Evolutionary conservation across 1,140 invertebrate species (phyloP).

Genomic region (Drosophila navojoa): DNA sequence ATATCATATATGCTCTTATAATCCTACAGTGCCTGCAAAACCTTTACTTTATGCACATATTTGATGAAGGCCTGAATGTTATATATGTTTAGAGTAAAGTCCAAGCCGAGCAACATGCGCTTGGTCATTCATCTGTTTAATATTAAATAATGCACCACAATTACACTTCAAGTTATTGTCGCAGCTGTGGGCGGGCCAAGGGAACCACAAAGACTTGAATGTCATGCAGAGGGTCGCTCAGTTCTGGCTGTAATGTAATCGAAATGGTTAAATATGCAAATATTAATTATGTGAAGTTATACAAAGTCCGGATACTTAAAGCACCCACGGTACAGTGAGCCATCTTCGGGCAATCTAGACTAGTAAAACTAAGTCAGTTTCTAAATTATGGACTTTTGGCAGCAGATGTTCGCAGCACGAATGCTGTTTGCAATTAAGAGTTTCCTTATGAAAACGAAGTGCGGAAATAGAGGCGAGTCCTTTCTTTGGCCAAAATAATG

Average conservation of each 20-base stretch:
- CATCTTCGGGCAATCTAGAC: not conserved
- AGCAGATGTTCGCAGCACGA: constrained; percentile 23
- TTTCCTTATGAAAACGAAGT: constrained; percentile 19
- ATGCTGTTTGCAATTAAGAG: constrained; percentile 37
- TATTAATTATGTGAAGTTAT: constrained; percentile 24
- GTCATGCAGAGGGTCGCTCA: constrained; percentile 2
- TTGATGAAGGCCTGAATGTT: no score
- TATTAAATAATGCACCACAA: constrained; percentile 2
- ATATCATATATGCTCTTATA: no score
- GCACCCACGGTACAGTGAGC: not conserved
- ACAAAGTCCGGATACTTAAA: not conserved
- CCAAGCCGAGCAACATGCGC: not conserved
- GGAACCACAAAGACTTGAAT: not conserved
- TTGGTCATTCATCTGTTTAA: constrained; percentile 1
- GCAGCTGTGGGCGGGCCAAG: not conserved
- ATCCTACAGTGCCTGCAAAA: no score
- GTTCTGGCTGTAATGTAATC: not conserved
- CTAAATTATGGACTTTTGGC: constrained; percentile 11
- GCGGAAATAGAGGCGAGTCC: no score
- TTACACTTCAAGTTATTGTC: not conserved
- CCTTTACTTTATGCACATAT: no score
- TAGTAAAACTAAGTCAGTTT: not conserved
- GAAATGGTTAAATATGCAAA: constrained; percentile 14
- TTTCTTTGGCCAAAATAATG: not conserved
- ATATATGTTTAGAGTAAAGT: no score